Evolutionary conservation across 64 coral and sea anemone species (phyloP), one percentile per base, ranked within the genome.

Genomic region (Montipora efflorescens): DNA sequence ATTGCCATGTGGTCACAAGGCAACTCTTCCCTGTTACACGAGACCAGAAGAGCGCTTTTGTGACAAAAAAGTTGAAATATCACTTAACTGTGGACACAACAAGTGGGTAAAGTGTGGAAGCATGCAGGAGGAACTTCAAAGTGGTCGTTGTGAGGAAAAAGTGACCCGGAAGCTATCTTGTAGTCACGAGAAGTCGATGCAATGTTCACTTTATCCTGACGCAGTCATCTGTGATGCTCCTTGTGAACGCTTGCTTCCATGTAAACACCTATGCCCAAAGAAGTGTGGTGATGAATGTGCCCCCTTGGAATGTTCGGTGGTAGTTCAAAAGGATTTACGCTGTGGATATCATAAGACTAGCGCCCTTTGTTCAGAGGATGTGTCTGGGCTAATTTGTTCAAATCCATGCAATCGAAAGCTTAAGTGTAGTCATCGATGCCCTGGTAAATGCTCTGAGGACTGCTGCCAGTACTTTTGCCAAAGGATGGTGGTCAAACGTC

Each of bases 211-310:
- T 18, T 16, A 87, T 25, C 75, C 61, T 6, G 69, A 16, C 1
- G 25, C 87, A 2, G 49, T 72, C 5, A 58, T 80, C 13, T 95
- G 94, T 79, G 61, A 87, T 48, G 72, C 73, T 13, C 89, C 82
- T 58, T 95, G 94, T 79, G 67, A 91, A 47, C 62, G 66, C 58
- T 1, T 28, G 21, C 94, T 95, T 71, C 18, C 76, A 58, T 95
- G 94, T 87, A 77, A 71, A 47, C 94, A 95, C 21, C 82, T 10
- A 22, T 95, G 89, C 44, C 58, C 75, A 5, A 69, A 87, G 3
- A 95, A 83, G 61, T 92, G 94, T 81, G 83, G 77, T n/a, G 84
- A 92, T 43, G 84, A 72, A 22, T 92, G 90, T 52, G 16, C 44
- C 15, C 59, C 3, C 45, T 67, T 79, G 4, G 48, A 79, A 52